Conservation (phyloP, 1,140 invertebrate species). For the Bombyx mandarina region DNA sequence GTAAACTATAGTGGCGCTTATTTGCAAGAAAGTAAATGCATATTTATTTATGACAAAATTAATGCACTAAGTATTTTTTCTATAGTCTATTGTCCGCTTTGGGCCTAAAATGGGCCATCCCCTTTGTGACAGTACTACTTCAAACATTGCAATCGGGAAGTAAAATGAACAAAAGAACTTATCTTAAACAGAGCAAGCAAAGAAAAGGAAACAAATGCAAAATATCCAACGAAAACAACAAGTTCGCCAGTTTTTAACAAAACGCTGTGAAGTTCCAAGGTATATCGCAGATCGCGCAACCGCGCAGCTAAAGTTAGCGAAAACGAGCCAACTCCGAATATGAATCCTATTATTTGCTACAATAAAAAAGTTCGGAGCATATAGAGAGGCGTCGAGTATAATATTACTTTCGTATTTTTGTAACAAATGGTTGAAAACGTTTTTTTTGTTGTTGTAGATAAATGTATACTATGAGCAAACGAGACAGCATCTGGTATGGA, state of each 20-base stretch:
- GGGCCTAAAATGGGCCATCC: too few species aligned
- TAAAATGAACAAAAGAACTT: constrained; percentile 3
- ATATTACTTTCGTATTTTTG: not conserved
- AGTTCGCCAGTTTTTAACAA: constrained; percentile 18
- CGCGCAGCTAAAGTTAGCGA: constrained; percentile 15
- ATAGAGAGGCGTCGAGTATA: not conserved
- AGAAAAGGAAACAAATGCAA: constrained; percentile 10
- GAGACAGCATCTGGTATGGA: too few species aligned
- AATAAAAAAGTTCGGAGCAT: constrained; percentile 25
- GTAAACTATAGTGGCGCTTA: too few species aligned
- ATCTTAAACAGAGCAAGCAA: constrained; percentile 7
- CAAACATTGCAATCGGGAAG: too few species aligned
- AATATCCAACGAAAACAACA: constrained; percentile 3
- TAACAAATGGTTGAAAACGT: constrained; percentile 4
- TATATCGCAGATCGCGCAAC: constrained; percentile 7
- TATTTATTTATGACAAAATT: too few species aligned
- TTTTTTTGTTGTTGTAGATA: too few species aligned
- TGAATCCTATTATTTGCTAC: constrained; percentile 37
- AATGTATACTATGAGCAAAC: too few species aligned
- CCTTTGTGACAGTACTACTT: too few species aligned
- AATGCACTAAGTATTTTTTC: too few species aligned
- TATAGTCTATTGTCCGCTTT: too few species aligned
- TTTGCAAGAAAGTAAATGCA: too few species aligned
- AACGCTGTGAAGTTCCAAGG: constrained; percentile 11
- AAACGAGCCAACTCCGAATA: constrained; percentile 28